Base-by-base conservation (phyloP, 2,797 vertebrate species). In the Tangara arthus region DNA sequence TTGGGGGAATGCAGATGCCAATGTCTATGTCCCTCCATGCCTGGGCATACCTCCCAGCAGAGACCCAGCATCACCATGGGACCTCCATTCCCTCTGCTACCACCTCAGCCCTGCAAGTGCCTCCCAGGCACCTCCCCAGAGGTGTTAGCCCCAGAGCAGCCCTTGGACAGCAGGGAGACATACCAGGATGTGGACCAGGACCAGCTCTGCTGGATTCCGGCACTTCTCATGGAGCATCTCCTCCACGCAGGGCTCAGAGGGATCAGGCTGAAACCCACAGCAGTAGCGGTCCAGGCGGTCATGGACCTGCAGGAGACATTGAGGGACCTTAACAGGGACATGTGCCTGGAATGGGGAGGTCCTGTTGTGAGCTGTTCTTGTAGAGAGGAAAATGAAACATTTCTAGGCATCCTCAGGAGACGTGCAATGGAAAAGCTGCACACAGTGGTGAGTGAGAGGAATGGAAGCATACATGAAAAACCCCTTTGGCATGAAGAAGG, bases 141-240 rank as follows among this genome's bases (percentile, higher is more conserved):
- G 35, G 35, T 35, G 35, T 35, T 35, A 35, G 35, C 35, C 35
- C 35, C 35, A 35, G 35, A 35, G 35, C 27, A 73, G 59, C 7
- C 34, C 12, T 44, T 59, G 28, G 37, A n/a, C 28, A 47, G 15
- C 2, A 0, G 23, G 11, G 9, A 20, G 14, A 90, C 93, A 1
- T 98, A 99, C 99, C 99, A 99, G 97, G 95, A 99, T 99, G 96
- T 99, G 99, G 88, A 99, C 99, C 91, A 99, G 98, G 57, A 97
- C 95, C 84, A 99, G 97, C 72, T 99, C 97, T 0, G 96, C 97
- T 3, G 98, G 98, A 95, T 98, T 98, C 73, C 89, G 87, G 91
- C 99, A 99, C 90, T 98, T 99, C 57, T 98, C 96, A 0, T 98
- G 98, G 50, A 99, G 98, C 87, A 98, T 95, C 94, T 99, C 99